A percentile compares a stretch with the other conserved stretches of the same genome.
Conservation (phyloP, 2,888 invertebrate genomes). For the Ophion costatus region DNA sequence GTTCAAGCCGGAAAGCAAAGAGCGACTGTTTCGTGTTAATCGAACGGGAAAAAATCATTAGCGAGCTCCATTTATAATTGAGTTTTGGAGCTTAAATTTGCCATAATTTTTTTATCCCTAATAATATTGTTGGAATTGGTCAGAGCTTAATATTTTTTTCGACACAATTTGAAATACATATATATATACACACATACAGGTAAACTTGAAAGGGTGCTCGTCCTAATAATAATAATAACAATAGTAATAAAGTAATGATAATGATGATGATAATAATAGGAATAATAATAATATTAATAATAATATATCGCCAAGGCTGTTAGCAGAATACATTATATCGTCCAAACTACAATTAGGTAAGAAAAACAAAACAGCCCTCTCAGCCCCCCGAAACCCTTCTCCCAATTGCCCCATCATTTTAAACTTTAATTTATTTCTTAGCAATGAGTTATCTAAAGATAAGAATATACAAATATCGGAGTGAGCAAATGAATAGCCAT, state of each 20-base stretch:
- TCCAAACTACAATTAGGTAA: conserved; percentile 61
- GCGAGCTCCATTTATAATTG: too few relatives aligned
- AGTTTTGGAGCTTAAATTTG: neutral
- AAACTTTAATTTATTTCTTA: conserved; percentile 69
- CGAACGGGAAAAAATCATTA: too few relatives aligned
- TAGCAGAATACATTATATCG: conserved; percentile 63
- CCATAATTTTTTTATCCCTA: neutral
- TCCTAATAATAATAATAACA: conserved; percentile 53
- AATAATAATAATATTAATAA: neutral
- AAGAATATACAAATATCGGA: neutral
- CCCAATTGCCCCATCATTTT: conserved; percentile 11
- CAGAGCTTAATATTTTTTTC: neutral
- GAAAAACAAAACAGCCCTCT: conserved; percentile 7
- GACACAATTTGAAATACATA: conserved; percentile 8
- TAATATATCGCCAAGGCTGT: conserved; percentile 64
- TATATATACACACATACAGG: conserved; percentile 43
- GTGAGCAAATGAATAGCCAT: neutral
- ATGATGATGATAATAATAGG: conserved; percentile 19
- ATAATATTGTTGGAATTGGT: neutral
- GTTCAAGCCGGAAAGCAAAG: too few relatives aligned
- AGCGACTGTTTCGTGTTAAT: too few relatives aligned
- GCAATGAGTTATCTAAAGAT: conserved; percentile 72
- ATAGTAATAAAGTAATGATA: conserved; percentile 19
- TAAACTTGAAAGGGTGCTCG: conserved; percentile 69
- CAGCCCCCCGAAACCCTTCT: conserved; percentile 8